phyloP scores from a whole-genome alignment of 1,140 invertebrate species.

The Heliconius eleuchia region DNA sequence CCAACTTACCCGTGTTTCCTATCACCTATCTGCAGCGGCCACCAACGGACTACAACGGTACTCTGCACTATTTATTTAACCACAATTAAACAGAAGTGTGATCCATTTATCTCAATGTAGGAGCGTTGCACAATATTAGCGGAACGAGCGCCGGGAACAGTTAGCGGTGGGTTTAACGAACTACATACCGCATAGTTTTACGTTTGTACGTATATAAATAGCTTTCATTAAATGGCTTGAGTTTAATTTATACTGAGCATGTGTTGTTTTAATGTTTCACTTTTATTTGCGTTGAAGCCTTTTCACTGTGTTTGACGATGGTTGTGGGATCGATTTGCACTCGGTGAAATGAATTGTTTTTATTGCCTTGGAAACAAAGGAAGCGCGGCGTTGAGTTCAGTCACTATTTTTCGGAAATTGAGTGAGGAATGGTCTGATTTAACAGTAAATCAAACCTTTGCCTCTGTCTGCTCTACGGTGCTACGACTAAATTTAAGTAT shows the following conservation, averaged over 20 bases:
- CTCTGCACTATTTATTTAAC: not conserved
- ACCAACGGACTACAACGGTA: too few relatives aligned
- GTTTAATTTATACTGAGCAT: not conserved
- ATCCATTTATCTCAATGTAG: constrained; percentile 2
- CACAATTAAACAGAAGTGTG: not conserved
- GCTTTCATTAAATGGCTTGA: not conserved
- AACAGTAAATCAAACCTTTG: too few relatives aligned
- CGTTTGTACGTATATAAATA: constrained; percentile 2
- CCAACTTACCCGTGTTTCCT: too few relatives aligned
- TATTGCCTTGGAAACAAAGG: too few relatives aligned
- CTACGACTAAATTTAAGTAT: too few relatives aligned
- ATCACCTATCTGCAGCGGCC: too few relatives aligned
- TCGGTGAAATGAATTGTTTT: too few relatives aligned
- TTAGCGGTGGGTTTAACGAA: constrained; percentile 6
- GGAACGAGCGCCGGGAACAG: constrained; percentile 4
- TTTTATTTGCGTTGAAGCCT: not conserved
- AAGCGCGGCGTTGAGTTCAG: too few relatives aligned
- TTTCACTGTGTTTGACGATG: not conserved
- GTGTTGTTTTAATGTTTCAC: not conserved
- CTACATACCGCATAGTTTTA: constrained; percentile 5
- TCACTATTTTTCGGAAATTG: too few relatives aligned
- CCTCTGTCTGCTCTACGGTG: too few relatives aligned
- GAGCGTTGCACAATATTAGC: not conserved
- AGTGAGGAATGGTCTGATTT: too few relatives aligned
- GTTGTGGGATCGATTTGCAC: not conserved